These are phyloP conservation scores for Epinephelus moara DNA, from an alignment of 2,113 vertebrate genomes.

Conservation along the genomic window DNA sequence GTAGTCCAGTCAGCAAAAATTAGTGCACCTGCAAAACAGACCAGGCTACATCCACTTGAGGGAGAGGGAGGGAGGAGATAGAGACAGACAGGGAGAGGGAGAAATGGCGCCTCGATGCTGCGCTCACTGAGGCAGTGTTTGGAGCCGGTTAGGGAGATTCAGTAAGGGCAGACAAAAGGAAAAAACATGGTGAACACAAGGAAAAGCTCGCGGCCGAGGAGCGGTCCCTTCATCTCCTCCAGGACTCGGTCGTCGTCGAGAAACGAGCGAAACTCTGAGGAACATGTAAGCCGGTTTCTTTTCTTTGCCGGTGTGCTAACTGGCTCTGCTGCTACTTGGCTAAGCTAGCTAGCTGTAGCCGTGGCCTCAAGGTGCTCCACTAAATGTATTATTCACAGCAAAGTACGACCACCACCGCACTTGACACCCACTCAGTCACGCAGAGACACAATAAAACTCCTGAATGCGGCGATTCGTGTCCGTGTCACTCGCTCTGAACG, in stretches of 20 bases:
- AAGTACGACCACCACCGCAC: neutral
- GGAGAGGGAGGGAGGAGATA: constrained; percentile 56
- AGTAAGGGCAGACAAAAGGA: constrained; percentile 59
- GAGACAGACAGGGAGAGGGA: constrained; percentile 70
- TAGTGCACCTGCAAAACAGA: constrained; percentile 65
- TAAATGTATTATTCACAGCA: constrained; percentile 24
- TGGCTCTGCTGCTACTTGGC: constrained; percentile 54
- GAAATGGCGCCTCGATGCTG: constrained; percentile 87
- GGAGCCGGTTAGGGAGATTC: constrained; percentile 77
- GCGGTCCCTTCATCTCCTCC: constrained; percentile 91
- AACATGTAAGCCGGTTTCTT: constrained; percentile 86
- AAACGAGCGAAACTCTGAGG: constrained; percentile 80
- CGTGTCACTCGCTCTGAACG: constrained; percentile 5
- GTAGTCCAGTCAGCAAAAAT: constrained; percentile 49
- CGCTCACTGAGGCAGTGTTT: constrained; percentile 82
- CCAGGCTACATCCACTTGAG: constrained; percentile 6
- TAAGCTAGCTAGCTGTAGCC: constrained; percentile 64
- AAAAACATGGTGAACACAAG: constrained; percentile 93
- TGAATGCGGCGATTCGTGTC: neutral
- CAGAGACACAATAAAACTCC: neutral
- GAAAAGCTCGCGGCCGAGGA: constrained; percentile 86
- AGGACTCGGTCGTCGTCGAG: constrained; percentile 91
- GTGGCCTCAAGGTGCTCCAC: constrained; percentile 77
- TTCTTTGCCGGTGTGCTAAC: constrained; percentile 75
- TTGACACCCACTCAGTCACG: constrained; percentile 64